These are phyloP conservation scores for Crax fasciolata DNA, from an alignment of 2,797 vertebrate genomes.

Conservation along the genomic window DNA sequence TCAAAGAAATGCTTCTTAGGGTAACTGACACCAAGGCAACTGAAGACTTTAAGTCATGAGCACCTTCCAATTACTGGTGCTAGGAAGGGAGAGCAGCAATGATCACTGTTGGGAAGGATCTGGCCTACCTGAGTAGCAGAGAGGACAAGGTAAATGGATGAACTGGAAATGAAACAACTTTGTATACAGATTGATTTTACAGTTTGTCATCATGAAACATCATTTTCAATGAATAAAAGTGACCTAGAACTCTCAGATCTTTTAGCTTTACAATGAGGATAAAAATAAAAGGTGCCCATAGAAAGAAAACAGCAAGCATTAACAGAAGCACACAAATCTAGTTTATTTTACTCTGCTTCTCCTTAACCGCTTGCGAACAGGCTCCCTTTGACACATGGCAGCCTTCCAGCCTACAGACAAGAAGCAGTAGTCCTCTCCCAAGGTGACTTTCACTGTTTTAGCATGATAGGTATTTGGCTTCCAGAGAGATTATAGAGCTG, in stretches of 20 bases:
- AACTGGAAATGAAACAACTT: neutral
- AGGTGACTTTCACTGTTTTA: constrained; percentile 70
- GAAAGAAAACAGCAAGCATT: neutral
- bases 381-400: neutral
- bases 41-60: neutral
- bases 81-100: neutral
- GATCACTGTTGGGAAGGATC: neutral
- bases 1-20: accelerated
- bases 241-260: neutral
- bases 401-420: neutral
- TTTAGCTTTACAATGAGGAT: neutral
- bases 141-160: neutral
- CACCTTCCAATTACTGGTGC: neutral
- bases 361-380: neutral
- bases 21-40: neutral
- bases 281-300: neutral
- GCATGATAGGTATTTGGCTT: constrained; percentile 55
- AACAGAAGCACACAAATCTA: neutral
- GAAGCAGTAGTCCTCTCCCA: neutral
- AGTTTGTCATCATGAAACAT: neutral
- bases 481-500: constrained; percentile 47
- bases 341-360: neutral
- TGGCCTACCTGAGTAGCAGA: neutral
- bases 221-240: neutral
- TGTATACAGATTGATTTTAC: neutral